Conservation (phyloP, 2,888 invertebrate genomes). For the Amphimallon solstitiale region DNA sequence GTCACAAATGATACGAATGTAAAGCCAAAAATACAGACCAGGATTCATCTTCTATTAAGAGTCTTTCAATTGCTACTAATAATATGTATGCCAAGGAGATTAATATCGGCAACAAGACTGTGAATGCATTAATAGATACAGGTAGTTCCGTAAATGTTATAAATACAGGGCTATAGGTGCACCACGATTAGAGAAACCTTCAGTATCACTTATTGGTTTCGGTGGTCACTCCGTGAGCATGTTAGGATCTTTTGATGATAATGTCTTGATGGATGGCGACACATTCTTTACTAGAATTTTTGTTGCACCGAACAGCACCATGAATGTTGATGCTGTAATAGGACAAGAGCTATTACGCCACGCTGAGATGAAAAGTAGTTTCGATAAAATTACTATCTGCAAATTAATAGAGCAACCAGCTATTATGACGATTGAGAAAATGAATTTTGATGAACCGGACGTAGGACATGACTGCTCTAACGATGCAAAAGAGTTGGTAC, state of each 20-base stretch:
- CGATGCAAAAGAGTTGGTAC: not conserved
- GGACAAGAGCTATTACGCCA: conserved; percentile 2
- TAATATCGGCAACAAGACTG: too few species aligned
- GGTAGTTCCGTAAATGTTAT: too few species aligned
- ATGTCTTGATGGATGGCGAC: not conserved
- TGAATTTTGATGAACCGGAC: not conserved
- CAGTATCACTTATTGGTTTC: not conserved
- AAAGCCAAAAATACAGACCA: too few species aligned
- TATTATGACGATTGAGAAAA: not conserved
- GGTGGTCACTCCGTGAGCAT: not conserved
- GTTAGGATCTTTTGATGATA: not conserved
- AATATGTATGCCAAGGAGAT: too few species aligned
- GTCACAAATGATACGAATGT: conserved; percentile 42
- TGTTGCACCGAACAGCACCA: not conserved
- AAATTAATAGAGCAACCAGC: not conserved
- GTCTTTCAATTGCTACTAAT: too few species aligned
- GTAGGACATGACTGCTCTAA: not conserved
- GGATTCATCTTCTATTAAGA: too few species aligned
- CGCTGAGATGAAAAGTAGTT: not conserved
- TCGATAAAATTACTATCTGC: not conserved
- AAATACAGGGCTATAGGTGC: too few species aligned
- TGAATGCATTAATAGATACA: too few species aligned
- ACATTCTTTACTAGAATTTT: not conserved
- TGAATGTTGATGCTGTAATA: not conserved
- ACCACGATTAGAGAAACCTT: not conserved